Evolutionary conservation across 2,888 invertebrate species (phyloP).

Genomic region (Agriopis aurantiaria): DNA sequence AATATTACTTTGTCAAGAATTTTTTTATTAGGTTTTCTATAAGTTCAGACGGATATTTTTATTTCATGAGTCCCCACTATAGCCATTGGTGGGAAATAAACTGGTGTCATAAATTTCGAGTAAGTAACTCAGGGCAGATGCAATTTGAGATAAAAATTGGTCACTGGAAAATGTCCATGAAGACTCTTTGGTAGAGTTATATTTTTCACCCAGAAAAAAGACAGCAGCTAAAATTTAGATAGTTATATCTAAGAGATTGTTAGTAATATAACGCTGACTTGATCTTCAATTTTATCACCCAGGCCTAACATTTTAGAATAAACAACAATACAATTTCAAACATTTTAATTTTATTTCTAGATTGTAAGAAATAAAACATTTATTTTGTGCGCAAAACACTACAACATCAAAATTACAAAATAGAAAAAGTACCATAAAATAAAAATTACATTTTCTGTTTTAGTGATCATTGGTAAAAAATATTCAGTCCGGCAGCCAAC

Average conservation of each 20-base stretch:
- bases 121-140: constrained; percentile 53
- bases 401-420: no score
- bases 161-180: constrained; percentile 59
- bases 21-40: background rate
- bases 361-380: no score
- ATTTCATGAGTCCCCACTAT: background rate
- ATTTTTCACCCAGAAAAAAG: constrained; percentile 29
- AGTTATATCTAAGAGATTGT: background rate
- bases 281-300: constrained; percentile 14
- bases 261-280: constrained; percentile 4
- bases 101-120: constrained; percentile 52
- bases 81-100: background rate
- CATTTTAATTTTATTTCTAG: no score
- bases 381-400: no score
- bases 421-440: no score
- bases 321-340: no score
- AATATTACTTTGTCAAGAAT: no score
- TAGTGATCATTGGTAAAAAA: no score
- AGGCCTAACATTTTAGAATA: no score
- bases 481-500: no score
- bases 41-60: background rate
- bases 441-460: no score
- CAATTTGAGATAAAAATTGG: constrained; percentile 61
- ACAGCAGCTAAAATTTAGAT: constrained; percentile 28
- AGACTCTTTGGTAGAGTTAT: constrained; percentile 28